Conservation (phyloP, 2,797 vertebrate species). For the Alouatta caraya region DNA sequence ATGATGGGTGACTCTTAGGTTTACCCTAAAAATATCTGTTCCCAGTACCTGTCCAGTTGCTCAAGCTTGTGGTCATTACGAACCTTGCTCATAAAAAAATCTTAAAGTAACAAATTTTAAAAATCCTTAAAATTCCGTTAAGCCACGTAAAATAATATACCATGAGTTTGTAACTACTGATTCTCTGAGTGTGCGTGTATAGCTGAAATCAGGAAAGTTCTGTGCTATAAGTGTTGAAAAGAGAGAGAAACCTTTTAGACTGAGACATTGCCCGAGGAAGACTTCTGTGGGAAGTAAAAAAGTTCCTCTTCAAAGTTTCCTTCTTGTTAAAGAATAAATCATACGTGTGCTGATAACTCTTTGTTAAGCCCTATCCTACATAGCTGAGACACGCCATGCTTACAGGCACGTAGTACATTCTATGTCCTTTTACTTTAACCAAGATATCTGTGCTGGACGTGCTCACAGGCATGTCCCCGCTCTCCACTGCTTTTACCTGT, state of each 20-base stretch:
- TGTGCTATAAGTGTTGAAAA: neutral
- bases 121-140: neutral
- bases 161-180: neutral
- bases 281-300: neutral
- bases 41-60: neutral
- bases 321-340: too few relatives aligned
- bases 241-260: neutral
- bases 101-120: neutral
- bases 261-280: neutral
- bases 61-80: neutral
- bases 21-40: slow-evolving; percentile 14
- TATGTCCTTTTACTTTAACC: too few relatives aligned
- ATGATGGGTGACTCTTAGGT: neutral
- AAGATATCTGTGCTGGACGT: too few relatives aligned
- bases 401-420: too few relatives aligned
- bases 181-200: neutral
- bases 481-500: too few relatives aligned
- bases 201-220: neutral
- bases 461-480: too few relatives aligned
- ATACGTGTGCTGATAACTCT: too few relatives aligned
- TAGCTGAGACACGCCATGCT: too few relatives aligned
- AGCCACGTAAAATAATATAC: neutral
- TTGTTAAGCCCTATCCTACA: too few relatives aligned
- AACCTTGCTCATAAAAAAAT: neutral
- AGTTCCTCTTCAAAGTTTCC: too few relatives aligned